Evolutionary conservation across 1,140 invertebrate species (phyloP).

Genomic region (Magallana angulata): DNA sequence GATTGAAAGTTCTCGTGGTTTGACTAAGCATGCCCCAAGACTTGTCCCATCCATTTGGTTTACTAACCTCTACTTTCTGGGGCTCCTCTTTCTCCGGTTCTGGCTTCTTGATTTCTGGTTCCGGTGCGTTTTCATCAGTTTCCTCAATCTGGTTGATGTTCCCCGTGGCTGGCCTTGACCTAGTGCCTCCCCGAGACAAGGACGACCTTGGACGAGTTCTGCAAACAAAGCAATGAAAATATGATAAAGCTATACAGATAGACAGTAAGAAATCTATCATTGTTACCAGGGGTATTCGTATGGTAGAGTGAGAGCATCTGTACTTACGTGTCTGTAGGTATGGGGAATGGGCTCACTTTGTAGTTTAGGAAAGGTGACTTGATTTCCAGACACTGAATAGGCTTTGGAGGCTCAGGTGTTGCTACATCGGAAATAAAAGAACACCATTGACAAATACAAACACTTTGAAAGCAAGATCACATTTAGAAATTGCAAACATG

Average conservation of each 20-base stretch:
- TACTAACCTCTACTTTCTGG: slow-evolving; percentile 63
- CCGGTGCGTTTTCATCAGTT: slow-evolving; percentile 76
- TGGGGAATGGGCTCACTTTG: slow-evolving; percentile 77
- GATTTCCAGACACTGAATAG: slow-evolving; percentile 77
- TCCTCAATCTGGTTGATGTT: slow-evolving; percentile 73
- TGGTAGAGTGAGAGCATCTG: not conserved
- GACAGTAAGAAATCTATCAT: not conserved
- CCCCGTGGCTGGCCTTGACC: slow-evolving; percentile 69
- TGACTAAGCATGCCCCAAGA: not conserved
- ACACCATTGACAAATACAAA: no score
- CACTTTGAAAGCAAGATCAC: no score
- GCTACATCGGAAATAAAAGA: slow-evolving; percentile 51
- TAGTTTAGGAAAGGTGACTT: slow-evolving; percentile 78
- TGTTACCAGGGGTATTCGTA: not conserved
- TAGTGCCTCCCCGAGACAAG: slow-evolving; percentile 71
- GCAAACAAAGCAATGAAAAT: slow-evolving; percentile 22
- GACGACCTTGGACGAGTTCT: slow-evolving; percentile 74
- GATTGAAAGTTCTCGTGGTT: not conserved
- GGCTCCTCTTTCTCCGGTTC: slow-evolving; percentile 56
- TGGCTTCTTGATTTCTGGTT: slow-evolving; percentile 58
- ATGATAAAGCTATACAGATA: not conserved
- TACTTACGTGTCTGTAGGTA: slow-evolving; percentile 77
- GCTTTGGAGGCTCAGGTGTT: slow-evolving; percentile 72
- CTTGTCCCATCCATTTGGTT: not conserved
- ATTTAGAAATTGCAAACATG: no score